Evolutionary conservation across 2,888 invertebrate species (phyloP).

Genomic region (Eupsilia transversa): DNA sequence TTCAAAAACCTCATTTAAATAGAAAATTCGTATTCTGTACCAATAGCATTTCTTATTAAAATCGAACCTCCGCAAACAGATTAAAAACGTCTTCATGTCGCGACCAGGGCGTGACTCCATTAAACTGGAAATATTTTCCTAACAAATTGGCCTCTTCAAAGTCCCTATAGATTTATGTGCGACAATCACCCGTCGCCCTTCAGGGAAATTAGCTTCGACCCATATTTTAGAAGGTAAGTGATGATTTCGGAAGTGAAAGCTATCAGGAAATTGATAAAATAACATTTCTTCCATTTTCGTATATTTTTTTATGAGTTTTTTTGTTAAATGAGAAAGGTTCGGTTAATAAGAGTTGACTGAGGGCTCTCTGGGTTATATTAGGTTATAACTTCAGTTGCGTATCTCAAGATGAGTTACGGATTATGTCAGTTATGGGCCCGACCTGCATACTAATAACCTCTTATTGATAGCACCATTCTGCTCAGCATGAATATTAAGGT

Average conservation of each 20-base stretch:
- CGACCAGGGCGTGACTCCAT: constrained; percentile 61
- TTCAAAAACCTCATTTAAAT: background rate
- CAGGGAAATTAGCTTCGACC: constrained; percentile 63
- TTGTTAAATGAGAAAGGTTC: constrained; percentile 22
- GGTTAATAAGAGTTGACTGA: constrained; percentile 24
- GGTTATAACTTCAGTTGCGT: constrained; percentile 11
- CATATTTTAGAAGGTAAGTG: constrained; percentile 59
- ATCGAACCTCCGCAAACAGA: constrained; percentile 49
- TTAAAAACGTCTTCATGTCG: constrained; percentile 60
- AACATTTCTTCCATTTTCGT: constrained; percentile 16
- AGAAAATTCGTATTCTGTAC: background rate
- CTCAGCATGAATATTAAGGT: constrained; percentile 22
- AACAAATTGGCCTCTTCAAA: constrained; percentile 60
- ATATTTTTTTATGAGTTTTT: constrained; percentile 4
- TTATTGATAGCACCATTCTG: constrained; percentile 29
- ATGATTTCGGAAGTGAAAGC: constrained; percentile 47
- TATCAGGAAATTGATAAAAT: constrained; percentile 50
- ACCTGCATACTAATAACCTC: constrained; percentile 42
- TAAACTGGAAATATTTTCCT: constrained; percentile 63
- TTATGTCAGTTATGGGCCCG: constrained; percentile 31
- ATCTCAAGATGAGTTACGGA: constrained; percentile 36
- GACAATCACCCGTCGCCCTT: constrained; percentile 58
- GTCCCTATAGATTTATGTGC: constrained; percentile 53
- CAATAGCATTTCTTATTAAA: constrained; percentile 33
- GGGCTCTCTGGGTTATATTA: background rate